Evolutionary conservation across 2,113 vertebrate genomes (phyloP), one percentile per base, ranked within the genome.

Genomic region (Dunckerocampus dactyliophorus): DNA sequence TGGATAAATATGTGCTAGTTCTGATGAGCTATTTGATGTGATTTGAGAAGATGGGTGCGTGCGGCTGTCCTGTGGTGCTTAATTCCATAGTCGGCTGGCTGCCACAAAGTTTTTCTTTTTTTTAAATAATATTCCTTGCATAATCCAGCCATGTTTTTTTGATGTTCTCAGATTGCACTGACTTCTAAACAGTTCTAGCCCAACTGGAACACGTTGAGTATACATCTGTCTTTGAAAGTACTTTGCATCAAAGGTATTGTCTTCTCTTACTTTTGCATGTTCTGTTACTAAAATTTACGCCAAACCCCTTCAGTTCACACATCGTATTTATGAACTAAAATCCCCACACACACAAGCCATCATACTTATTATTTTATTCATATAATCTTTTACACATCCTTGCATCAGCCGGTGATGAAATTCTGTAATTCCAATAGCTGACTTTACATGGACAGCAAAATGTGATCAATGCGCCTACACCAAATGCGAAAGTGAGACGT

Each of bases 31-130:
- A 59, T 77, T 82, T 83, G 80, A 83, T 79, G 64, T 76, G 76
- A 81, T 81, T 81, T 83, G 77, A 58, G 47, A 65, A 71, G 71
- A 75, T 80, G 59, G 62, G 71, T 67, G 64, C 16, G 24, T 81
- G 74, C 77, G 76, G 67, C 67, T 59, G 59, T 60, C 58, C 53
- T 70, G 75, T 66, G 62, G 68, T 67, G 69, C 54, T 71, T 80
- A 65, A 83, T 78, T 43, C 60, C 74, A 65, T 75, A 71, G 75
- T 85, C 67, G 69, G 52, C 51, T 19, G 39, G 62, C 22, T 66
- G 60, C 67, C 65, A 72, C 43, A 55, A 61, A 62, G 31, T 22
- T 34, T 64, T 60, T 53, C 34, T 47, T 14, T 31, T 4, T 8
- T 11, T 59, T 16, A 43, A 9, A n/a, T 24, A 43, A 14, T 43